Evolutionary conservation across 1,140 invertebrate species (phyloP).

Genomic region (Heliothis subflexa): DNA sequence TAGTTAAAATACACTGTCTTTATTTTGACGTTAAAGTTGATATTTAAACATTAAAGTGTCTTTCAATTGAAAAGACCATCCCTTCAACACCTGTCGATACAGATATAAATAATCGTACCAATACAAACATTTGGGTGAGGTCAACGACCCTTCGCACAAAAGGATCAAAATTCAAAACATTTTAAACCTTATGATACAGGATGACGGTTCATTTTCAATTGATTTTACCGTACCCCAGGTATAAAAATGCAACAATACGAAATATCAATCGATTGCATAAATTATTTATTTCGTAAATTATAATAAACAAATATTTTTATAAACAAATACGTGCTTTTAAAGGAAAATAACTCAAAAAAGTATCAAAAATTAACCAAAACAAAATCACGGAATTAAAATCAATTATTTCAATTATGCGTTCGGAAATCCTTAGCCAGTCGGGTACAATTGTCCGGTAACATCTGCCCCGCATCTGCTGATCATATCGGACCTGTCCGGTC

Average conservation of each 20-base stretch:
- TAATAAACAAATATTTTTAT: not conserved
- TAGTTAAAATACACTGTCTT: too few relatives aligned
- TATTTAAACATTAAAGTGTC: not conserved
- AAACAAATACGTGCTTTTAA: not conserved
- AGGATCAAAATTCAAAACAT: slow-evolving; percentile 38
- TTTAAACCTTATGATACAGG: not conserved
- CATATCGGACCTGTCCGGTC: slow-evolving; percentile 46
- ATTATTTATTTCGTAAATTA: not conserved
- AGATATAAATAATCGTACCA: slow-evolving; percentile 62
- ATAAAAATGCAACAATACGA: not conserved
- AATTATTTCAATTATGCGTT: slow-evolving; percentile 37
- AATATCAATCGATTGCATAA: not conserved
- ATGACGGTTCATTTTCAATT: not conserved
- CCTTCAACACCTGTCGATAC: slow-evolving; percentile 58
- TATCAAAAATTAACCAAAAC: too few relatives aligned
- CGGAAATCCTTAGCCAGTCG: slow-evolving; percentile 16
- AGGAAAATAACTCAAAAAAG: not conserved
- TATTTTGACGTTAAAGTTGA: too few relatives aligned
- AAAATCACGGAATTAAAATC: slow-evolving; percentile 1
- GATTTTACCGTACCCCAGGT: not conserved
- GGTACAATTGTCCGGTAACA: slow-evolving; percentile 39
- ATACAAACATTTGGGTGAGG: slow-evolving; percentile 52
- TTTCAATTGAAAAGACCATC: not conserved
- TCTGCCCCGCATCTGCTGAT: slow-evolving; percentile 42
- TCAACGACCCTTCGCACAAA: slow-evolving; percentile 58